Conservation (phyloP, 2,888 invertebrate genomes). For the Coremacera marginata region DNA sequence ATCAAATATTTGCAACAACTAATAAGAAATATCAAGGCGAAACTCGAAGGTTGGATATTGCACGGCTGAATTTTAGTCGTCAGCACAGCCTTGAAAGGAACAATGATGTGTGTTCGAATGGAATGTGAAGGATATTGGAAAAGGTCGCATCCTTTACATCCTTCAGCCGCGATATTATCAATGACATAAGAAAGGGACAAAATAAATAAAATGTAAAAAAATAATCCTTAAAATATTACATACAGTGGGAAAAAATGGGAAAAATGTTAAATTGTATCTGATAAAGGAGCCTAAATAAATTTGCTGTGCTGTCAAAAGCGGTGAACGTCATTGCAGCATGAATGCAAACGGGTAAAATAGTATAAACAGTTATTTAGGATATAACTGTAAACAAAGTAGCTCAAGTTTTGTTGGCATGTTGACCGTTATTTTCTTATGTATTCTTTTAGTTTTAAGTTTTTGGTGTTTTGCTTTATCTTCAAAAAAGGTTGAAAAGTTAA, state of each 20-base stretch:
- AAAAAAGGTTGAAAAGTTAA: background rate
- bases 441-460: background rate
- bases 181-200: background rate
- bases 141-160: background rate
- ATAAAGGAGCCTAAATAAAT: background rate
- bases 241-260: background rate
- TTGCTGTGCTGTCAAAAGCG: background rate
- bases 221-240: background rate
- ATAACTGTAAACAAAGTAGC: too few relatives aligned
- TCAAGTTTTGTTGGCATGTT: too few relatives aligned
- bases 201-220: background rate
- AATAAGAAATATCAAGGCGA: background rate
- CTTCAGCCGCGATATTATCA: too few relatives aligned
- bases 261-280: background rate
- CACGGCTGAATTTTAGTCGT: background rate
- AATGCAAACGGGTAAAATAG: too few relatives aligned
- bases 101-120: conserved; percentile 2
- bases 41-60: background rate
- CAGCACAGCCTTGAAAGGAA: conserved; percentile 3
- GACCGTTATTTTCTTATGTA: background rate
- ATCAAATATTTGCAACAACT: background rate
- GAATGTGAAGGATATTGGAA: conserved; percentile 12
- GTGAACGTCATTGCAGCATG: too few relatives aligned
- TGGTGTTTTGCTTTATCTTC: background rate
- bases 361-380: too few relatives aligned